Conservation (phyloP, 2,888 invertebrate genomes). For the Sarcophaga rosellei region DNA sequence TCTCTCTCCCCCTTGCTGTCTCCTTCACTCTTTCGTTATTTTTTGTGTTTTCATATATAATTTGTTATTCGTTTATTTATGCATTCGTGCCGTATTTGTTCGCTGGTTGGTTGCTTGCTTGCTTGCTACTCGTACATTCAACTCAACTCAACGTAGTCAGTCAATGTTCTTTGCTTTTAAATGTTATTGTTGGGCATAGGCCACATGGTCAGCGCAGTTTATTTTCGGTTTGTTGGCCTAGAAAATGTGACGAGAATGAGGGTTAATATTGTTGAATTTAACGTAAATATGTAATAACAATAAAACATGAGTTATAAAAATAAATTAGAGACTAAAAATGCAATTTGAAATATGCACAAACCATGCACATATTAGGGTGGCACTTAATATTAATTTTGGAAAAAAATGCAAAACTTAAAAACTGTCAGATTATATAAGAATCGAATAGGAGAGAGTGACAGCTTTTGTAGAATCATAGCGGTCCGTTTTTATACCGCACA, state of each 20-base stretch:
- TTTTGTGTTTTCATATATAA: neutral
- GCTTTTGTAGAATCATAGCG: too few species aligned
- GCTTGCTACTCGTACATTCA: slow-evolving; percentile 3
- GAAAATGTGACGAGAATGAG: slow-evolving; percentile 4
- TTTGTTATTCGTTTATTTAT: neutral
- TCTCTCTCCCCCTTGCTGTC: neutral
- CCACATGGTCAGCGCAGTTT: slow-evolving; percentile 45
- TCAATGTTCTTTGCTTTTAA: neutral
- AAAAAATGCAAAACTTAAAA: neutral
- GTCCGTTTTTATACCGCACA: too few species aligned
- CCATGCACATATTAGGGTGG: neutral
- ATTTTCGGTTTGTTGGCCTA: slow-evolving; percentile 52
- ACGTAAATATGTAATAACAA: neutral
- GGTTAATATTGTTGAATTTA: neutral
- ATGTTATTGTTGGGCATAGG: neutral
- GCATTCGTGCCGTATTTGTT: neutral
- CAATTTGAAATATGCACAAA: neutral
- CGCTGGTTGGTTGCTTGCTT: neutral
- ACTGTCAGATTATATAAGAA: too few species aligned
- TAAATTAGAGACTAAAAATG: neutral
- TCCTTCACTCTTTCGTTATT: neutral
- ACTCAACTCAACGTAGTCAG: slow-evolving; percentile 11
- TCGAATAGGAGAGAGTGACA: too few species aligned
- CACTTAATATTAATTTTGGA: neutral
- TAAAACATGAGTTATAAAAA: neutral